Evolutionary conservation across 2,797 vertebrate genomes (phyloP).

Genomic region (Diglossa cyanea): DNA sequence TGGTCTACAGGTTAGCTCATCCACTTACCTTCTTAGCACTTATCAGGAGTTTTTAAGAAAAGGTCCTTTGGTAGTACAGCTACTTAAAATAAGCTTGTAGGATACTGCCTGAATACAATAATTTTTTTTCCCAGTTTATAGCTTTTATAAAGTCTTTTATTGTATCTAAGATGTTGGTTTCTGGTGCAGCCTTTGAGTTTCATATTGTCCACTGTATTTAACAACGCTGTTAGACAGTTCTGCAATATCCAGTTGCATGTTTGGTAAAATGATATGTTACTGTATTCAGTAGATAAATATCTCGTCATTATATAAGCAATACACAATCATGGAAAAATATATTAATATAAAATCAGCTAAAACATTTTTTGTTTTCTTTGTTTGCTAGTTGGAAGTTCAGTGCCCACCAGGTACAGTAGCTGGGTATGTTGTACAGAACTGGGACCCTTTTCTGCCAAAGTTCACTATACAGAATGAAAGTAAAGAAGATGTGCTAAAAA

Average conservation of each 20-base stretch:
- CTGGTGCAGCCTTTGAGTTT: neutral
- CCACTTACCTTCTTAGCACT: neutral
- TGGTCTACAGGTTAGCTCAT: neutral
- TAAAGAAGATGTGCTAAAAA: conserved; percentile 80
- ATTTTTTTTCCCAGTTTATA: neutral
- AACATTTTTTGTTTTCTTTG: neutral
- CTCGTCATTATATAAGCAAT: neutral
- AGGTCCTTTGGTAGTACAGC: neutral
- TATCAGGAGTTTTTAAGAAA: neutral
- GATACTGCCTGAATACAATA: neutral
- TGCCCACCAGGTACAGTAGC: conserved; percentile 78
- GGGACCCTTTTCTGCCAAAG: conserved; percentile 80
- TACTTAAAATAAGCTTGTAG: neutral
- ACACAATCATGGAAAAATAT: accelerated
- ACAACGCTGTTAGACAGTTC: neutral
- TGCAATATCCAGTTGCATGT: neutral
- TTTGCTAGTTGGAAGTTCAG: conserved; percentile 79
- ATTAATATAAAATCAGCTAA: neutral
- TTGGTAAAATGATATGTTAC: neutral
- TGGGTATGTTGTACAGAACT: conserved; percentile 79
- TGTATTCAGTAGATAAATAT: neutral
- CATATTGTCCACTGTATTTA: neutral
- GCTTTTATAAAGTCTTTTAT: neutral
- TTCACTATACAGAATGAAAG: conserved; percentile 79
- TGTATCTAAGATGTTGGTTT: neutral